Conservation (phyloP, 1,140 invertebrate species). For the Catajapyx aquilonaris region DNA sequence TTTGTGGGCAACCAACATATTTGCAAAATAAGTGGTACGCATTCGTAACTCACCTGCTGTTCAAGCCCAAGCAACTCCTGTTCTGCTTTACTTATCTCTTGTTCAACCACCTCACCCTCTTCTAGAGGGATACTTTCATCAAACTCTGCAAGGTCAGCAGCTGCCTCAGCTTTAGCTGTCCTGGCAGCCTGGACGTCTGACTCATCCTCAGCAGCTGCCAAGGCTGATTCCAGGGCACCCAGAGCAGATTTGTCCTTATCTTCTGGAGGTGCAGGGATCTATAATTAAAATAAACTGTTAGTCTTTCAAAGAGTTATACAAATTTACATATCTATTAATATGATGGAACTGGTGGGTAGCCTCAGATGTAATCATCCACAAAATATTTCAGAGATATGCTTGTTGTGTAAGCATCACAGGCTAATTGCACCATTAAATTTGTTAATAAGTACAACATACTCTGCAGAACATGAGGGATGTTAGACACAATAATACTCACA, state of each 20-base stretch:
- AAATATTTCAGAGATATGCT: no score
- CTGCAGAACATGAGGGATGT: no score
- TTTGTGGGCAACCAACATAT: no score
- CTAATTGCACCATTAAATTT: not conserved
- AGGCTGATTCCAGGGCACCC: constrained; percentile 53
- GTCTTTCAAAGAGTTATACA: no score
- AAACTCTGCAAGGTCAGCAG: constrained; percentile 85
- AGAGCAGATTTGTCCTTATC: constrained; percentile 39
- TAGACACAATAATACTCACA: constrained; percentile 2
- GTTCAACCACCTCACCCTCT: constrained; percentile 31
- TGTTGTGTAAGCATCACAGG: not conserved
- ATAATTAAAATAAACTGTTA: no score
- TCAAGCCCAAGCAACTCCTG: constrained; percentile 59
- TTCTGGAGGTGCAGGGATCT: constrained; percentile 14
- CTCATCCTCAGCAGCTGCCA: constrained; percentile 85
- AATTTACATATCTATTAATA: no score
- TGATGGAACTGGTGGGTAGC: no score
- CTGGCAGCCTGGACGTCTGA: constrained; percentile 77
- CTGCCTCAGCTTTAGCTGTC: constrained; percentile 76
- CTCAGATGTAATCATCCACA: no score
- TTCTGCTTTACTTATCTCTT: constrained; percentile 57
- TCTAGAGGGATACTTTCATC: constrained; percentile 89
- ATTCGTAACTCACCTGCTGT: constrained; percentile 59
- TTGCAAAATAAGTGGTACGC: constrained; percentile 3
- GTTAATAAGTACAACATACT: not conserved